These are phyloP conservation scores for Exaiptasia diaphana DNA, from an alignment of 64 coral and sea anemone species.

Conservation along the genomic window DNA sequence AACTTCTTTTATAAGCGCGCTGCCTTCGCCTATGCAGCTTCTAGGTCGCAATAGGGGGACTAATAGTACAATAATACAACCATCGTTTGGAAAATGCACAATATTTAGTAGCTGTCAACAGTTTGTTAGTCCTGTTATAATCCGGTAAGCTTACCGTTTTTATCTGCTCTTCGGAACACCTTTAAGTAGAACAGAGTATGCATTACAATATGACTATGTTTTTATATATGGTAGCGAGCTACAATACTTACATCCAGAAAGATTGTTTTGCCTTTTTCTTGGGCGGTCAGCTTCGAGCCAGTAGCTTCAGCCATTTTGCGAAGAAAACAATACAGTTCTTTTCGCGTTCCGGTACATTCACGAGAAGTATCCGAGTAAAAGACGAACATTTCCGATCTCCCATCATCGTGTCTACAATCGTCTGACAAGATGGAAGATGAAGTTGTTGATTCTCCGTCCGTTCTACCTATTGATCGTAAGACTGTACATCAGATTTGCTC, in stretches of 20 bases:
- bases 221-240: no score
- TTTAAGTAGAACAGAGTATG: slow-evolving; percentile 39
- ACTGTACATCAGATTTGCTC: slow-evolving; percentile 94
- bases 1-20: no score
- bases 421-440: slow-evolving; percentile 29
- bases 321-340: neutral
- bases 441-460: slow-evolving; percentile 51
- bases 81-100: no score
- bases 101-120: no score
- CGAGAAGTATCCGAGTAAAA: neutral
- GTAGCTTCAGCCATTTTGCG: slow-evolving; percentile 7
- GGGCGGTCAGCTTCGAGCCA: no score
- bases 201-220: no score
- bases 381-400: neutral
- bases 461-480: slow-evolving; percentile 78
- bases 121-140: no score
- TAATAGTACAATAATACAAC: no score
- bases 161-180: slow-evolving; percentile 93
- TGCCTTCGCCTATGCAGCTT: no score
- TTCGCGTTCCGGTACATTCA: neutral
- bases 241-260: slow-evolving; percentile 66
- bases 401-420: neutral
- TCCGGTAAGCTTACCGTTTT: slow-evolving; percentile 70
- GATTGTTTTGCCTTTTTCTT: slow-evolving; percentile 52
- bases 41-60: no score